Evolutionary conservation across 2,797 vertebrate species (phyloP).

Genomic region (Telmatherina bonti): DNA sequence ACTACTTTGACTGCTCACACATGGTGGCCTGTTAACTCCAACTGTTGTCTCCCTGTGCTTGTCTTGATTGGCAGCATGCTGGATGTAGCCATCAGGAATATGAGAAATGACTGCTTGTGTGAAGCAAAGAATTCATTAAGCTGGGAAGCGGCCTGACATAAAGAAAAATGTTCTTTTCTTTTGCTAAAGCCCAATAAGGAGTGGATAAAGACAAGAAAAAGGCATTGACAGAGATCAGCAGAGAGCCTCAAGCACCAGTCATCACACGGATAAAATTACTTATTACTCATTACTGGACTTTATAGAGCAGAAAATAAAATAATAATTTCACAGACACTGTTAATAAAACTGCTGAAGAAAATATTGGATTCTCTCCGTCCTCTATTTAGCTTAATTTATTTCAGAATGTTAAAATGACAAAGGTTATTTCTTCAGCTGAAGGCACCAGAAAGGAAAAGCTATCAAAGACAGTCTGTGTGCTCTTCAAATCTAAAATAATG

Average conservation of each 20-base stretch:
- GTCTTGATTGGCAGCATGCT: slow-evolving; percentile 12
- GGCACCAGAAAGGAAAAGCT: not conserved
- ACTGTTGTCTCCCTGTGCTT: slow-evolving; percentile 3
- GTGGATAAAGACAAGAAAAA: slow-evolving; percentile 8
- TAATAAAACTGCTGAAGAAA: not conserved
- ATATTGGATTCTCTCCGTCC: not conserved
- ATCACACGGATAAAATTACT: not conserved
- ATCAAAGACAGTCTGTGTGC: too few relatives aligned
- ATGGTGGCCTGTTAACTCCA: slow-evolving; percentile 31
- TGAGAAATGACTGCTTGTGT: slow-evolving; percentile 4
- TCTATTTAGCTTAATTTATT: not conserved
- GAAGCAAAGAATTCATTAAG: slow-evolving; percentile 23
- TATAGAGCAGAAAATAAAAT: not conserved
- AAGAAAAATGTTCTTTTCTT: not conserved
- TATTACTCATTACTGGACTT: not conserved
- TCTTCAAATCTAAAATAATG: slow-evolving; percentile 29
- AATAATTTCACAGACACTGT: not conserved
- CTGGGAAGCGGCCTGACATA: not conserved
- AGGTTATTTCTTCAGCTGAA: not conserved
- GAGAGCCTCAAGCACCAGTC: not conserved
- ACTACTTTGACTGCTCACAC: slow-evolving; percentile 27
- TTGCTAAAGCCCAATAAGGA: not conserved
- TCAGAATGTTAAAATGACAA: not conserved
- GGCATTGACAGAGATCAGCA: slow-evolving; percentile 15
- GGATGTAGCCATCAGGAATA: slow-evolving; percentile 2